phyloP scores from a whole-genome alignment of 2,113 vertebrate species.

The Gracilinanus agilis region DNA sequence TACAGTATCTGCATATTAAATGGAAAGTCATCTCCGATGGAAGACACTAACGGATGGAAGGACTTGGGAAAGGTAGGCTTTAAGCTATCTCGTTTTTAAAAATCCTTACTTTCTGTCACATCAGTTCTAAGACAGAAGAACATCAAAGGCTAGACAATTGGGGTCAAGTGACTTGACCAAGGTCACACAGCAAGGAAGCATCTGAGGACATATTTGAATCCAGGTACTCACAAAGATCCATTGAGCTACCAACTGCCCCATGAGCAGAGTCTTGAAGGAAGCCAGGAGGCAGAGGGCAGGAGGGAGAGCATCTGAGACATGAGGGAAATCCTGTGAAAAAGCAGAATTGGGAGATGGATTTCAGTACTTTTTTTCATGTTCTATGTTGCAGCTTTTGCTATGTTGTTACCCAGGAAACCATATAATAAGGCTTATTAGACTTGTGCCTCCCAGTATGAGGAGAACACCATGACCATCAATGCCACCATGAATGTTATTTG shows the following conservation, averaged over 20 bases:
- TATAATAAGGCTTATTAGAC: not conserved
- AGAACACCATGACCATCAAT: not conserved
- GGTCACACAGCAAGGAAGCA: too few relatives aligned
- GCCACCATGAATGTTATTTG: not conserved
- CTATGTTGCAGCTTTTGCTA: not conserved
- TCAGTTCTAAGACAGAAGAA: too few relatives aligned
- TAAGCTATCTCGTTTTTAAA: not conserved
- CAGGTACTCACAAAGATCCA: too few relatives aligned
- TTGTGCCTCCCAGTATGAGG: not conserved
- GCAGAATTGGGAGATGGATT: not conserved
- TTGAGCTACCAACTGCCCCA: too few relatives aligned
- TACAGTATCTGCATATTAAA: not conserved
- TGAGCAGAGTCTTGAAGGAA: not conserved
- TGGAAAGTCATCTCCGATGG: not conserved
- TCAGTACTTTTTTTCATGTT: too few relatives aligned
- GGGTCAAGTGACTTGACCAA: too few relatives aligned
- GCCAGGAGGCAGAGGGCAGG: not conserved
- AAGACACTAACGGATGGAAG: not conserved
- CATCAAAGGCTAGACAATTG: too few relatives aligned
- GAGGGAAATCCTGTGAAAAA: not conserved
- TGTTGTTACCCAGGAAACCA: not conserved
- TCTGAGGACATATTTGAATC: too few relatives aligned
- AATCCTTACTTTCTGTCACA: too few relatives aligned
- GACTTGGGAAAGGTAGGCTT: not conserved
- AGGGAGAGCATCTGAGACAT: not conserved